Evolutionary conservation across 2,113 vertebrate genomes (phyloP).

Genomic region (Pteronura brasiliensis): DNA sequence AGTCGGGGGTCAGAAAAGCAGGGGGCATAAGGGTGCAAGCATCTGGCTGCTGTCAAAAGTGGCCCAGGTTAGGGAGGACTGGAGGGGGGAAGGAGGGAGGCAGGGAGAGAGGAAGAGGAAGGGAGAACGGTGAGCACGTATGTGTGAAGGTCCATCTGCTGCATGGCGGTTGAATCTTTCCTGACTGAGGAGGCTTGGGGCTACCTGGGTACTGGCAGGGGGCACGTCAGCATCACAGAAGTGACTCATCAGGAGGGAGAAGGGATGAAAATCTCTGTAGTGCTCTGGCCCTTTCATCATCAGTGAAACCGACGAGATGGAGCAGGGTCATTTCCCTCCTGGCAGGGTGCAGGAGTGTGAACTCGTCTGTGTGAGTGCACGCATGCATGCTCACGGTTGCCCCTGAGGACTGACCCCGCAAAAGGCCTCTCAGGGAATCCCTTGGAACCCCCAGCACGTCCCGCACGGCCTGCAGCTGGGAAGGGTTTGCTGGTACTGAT

Average conservation of each 20-base stretch:
- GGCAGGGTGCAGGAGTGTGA: background rate
- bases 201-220: background rate
- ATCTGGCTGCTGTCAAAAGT: background rate
- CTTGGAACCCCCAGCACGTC: background rate
- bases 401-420: background rate
- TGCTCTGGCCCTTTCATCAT: background rate
- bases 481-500: conserved; percentile 2
- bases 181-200: background rate
- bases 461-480: background rate
- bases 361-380: background rate
- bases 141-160: background rate
- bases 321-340: background rate
- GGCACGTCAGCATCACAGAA: conserved; percentile 17
- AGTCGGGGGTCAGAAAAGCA: background rate
- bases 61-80: background rate
- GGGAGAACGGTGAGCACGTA: background rate
- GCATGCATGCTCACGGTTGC: accelerated
- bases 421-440: background rate
- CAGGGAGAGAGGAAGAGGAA: background rate
- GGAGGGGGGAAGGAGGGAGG: background rate
- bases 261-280: background rate
- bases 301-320: background rate
- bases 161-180: background rate
- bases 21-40: background rate
- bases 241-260: conserved; percentile 19